Conservation (phyloP, 2,797 vertebrate species). For the Loriculus beryllinus region DNA sequence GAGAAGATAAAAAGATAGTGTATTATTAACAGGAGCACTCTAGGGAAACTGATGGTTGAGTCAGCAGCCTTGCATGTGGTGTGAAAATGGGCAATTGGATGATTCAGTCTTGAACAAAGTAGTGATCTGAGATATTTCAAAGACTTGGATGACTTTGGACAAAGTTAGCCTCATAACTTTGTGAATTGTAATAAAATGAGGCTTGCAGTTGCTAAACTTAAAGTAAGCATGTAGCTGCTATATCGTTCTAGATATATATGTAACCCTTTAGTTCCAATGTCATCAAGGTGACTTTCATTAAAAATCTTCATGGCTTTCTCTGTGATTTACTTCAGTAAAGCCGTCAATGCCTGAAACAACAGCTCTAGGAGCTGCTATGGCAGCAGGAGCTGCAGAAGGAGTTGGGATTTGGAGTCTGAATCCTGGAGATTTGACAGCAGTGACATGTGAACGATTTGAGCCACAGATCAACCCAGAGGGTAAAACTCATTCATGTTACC, state of each 20-base stretch:
- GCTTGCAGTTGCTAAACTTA: neutral
- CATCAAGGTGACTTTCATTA: neutral
- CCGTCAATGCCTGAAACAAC: conserved; percentile 98
- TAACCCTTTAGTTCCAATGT: neutral
- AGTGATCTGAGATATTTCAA: neutral
- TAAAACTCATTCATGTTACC: conserved; percentile 23
- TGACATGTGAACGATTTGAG: conserved; percentile 92
- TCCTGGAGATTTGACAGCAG: conserved; percentile 87
- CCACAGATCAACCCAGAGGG: conserved; percentile 95
- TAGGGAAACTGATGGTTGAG: neutral
- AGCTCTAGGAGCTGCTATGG: conserved; percentile 95
- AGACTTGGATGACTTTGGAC: neutral
- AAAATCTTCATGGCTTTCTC: neutral
- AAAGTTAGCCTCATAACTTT: neutral
- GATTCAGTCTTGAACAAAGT: neutral
- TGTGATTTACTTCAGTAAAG: conserved; percentile 81
- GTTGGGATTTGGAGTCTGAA: conserved; percentile 93
- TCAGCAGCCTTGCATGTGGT: neutral
- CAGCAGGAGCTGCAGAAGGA: conserved; percentile 94
- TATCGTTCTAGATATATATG: neutral
- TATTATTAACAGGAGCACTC: neutral
- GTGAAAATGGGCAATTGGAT: neutral
- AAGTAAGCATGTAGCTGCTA: neutral
- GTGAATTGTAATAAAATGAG: neutral
- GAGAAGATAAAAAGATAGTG: neutral